These are phyloP conservation scores for Brachyptera risi DNA, from an alignment of 2,888 invertebrate genomes.

Conservation along the genomic window DNA sequence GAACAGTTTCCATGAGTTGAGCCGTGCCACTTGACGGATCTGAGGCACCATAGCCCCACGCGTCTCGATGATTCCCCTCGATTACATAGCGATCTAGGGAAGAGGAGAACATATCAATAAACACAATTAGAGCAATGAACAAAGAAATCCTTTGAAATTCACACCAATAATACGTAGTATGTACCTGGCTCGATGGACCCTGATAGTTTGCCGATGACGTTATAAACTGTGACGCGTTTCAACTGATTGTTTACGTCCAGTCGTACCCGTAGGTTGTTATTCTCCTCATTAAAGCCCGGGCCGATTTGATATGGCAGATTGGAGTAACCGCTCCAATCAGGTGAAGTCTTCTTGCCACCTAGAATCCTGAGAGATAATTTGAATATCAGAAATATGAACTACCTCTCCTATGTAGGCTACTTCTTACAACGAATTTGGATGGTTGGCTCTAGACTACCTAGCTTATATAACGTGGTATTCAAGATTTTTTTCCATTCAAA, in stretches of 20 bases:
- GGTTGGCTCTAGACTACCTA: no score
- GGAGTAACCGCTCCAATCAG: not conserved
- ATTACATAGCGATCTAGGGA: conserved; percentile 13
- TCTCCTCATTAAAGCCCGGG: not conserved
- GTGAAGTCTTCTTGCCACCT: not conserved
- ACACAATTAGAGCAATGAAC: no score
- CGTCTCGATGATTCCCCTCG: conserved; percentile 13
- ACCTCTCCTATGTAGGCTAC: no score
- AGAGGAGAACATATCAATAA: no score
- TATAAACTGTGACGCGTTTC: not conserved
- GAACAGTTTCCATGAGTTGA: conserved; percentile 2
- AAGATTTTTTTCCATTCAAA: no score
- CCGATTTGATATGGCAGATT: not conserved
- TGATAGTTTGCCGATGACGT: conserved; percentile 5
- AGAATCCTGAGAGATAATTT: not conserved
- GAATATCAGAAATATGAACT: no score
- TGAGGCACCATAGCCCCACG: conserved; percentile 4
- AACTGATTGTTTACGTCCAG: not conserved
- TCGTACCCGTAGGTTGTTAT: not conserved
- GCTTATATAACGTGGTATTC: no score
- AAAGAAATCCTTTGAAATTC: no score
- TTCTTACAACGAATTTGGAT: no score
- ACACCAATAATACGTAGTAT: no score
- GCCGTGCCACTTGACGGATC: conserved; percentile 15
- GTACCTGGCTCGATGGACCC: not conserved